phyloP scores from a whole-genome alignment of 1,140 invertebrate species.

The Saxidomus purpurata region DNA sequence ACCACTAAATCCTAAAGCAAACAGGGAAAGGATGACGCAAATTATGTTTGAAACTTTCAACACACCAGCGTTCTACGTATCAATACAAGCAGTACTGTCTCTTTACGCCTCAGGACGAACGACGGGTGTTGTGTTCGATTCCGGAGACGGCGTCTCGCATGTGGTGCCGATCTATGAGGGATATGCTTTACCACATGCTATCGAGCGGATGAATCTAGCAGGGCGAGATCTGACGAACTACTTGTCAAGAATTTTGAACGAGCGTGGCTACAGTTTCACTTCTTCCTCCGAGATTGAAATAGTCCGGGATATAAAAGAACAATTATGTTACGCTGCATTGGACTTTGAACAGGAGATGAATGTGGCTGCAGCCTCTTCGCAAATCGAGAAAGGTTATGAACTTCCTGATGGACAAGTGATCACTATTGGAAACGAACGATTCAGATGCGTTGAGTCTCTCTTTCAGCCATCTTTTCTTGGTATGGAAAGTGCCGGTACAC shows the following conservation, averaged over 20 bases:
- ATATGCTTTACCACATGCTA: no score
- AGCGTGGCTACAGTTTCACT: no score
- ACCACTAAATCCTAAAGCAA: no score
- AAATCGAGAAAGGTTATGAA: slow-evolving; percentile 68
- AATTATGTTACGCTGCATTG: slow-evolving; percentile 85
- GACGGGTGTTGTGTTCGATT: no score
- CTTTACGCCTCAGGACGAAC: slow-evolving; percentile 97
- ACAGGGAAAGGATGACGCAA: no score
- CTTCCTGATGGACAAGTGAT: no score
- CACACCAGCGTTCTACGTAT: no score
- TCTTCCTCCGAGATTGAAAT: slow-evolving; percentile 85
- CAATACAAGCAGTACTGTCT: slow-evolving; percentile 96
- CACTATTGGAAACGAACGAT: no score
- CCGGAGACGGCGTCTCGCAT: no score
- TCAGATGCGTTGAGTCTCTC: slow-evolving; percentile 88
- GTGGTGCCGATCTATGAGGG: no score
- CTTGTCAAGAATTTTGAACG: slow-evolving; percentile 97
- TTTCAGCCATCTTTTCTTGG: slow-evolving; percentile 89
- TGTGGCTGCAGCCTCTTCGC: slow-evolving; percentile 89
- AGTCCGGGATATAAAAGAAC: slow-evolving; percentile 94
- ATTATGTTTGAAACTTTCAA: no score
- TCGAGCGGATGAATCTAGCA: slow-evolving; percentile 96
- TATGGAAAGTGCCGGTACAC: slow-evolving; percentile 72
- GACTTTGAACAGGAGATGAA: slow-evolving; percentile 96
- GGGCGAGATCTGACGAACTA: slow-evolving; percentile 98